A percentile compares a stretch with the other conserved stretches of the same genome.
phyloP scores from a whole-genome alignment of 2,797 vertebrate genomes.

The Chrosomus eos region DNA sequence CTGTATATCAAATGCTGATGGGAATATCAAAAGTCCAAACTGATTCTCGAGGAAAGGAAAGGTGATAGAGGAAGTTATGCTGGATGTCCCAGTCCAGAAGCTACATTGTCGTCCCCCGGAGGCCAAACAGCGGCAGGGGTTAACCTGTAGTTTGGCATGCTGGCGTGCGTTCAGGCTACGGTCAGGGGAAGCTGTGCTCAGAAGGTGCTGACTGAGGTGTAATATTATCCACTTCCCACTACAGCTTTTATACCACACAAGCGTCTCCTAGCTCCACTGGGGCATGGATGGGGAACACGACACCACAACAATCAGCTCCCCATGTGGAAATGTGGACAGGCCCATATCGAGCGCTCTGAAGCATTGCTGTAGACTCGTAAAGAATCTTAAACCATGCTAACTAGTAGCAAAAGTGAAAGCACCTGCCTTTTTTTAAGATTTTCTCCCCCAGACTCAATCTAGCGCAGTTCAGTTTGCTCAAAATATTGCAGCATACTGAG shows the following conservation, averaged over 20 bases:
- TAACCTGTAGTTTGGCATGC: conserved; percentile 22
- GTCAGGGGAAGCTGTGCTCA: conserved; percentile 53
- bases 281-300: conserved; percentile 49
- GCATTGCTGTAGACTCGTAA: not conserved
- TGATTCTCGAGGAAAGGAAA: conserved; percentile 10
- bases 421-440: conserved; percentile 13
- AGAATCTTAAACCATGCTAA: conserved; percentile 5
- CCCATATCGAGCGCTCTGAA: not conserved
- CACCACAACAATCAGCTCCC: conserved; percentile 33
- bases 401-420: conserved; percentile 38
- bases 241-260: conserved; percentile 23
- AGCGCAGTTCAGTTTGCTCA: conserved; percentile 13
- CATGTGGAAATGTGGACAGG: conserved; percentile 9
- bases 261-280: conserved; percentile 58
- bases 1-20: not conserved
- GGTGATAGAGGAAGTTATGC: conserved; percentile 24
- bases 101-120: conserved; percentile 7
- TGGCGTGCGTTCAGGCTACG: conserved; percentile 17
- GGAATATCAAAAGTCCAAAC: conserved; percentile 15
- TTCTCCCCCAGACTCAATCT: not conserved
- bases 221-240: conserved; percentile 55
- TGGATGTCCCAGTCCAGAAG: conserved; percentile 23
- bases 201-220: conserved; percentile 60
- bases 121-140: conserved; percentile 18
- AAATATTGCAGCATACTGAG: conserved; percentile 6